Base-by-base conservation (phyloP, 1,140 invertebrate genomes). In the Copidosoma floridanum region DNA sequence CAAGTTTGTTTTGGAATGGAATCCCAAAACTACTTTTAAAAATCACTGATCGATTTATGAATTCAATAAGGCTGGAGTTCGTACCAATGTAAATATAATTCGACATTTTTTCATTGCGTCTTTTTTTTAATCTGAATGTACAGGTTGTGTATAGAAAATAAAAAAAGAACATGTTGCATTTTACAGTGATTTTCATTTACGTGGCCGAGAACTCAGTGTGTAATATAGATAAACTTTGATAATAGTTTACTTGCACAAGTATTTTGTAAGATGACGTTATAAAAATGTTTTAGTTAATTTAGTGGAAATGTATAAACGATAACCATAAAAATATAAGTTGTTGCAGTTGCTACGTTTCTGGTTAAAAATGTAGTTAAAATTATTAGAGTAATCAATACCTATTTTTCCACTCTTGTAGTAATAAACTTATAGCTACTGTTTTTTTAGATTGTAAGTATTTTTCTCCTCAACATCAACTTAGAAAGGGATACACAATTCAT, bases 211-310 rank as follows among this genome's bases (percentile, higher is more conserved):
- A 53, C 23, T 53, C 51, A 26, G 37, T 10, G 21, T 43, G 12
- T 43, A 43, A 21, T 24, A 5, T 21, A 6, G 14, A 3, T 10
- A n/a, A 54, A 41, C 24, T 43, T 43, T n/a, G 38, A n/a, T n/a
- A 24, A 52, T 24, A 23, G 29, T 40, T 52, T 12, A n/a, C 38
- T 52, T 8, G 26, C 38, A 26, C 40, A 43, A 54, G 6, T 54
- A 54, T 20, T 41, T 43, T 12, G 41, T 43, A 54, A 41, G 37
- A 27, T 24, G 24, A 52, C 37, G 7, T n/a, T 54, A 54, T 54
- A 27, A 18, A 53, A 53, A 51, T n/a, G 27, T 43, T 54, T 58
- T 23, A 50, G 24, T 43, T 54, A 29, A 53, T 40, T 26, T 16
- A 41, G 5, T 24, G 26, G 5, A n/a, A 26, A 29, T 57, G 35